These are phyloP conservation scores for Hyposmocoma kahamanoa DNA, from an alignment of 1,140 invertebrate genomes.

Conservation along the genomic window DNA sequence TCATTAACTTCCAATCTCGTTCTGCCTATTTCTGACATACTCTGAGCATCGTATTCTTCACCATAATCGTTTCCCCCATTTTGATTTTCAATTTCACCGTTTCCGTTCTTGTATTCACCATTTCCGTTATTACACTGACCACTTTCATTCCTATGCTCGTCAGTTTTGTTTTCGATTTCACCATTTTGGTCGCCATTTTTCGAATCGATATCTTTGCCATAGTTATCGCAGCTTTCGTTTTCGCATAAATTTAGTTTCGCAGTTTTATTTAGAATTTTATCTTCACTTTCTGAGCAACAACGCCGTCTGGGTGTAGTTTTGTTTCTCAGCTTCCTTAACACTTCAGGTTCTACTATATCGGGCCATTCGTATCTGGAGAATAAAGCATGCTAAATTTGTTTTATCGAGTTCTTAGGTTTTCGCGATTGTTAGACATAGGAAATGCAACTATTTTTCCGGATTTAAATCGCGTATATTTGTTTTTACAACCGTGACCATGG, in stretches of 20 bases:
- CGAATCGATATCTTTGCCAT: conserved; percentile 6
- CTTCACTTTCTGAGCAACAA: conserved; percentile 30
- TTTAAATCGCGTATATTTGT: too few species aligned
- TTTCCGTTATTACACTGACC: conserved; percentile 16
- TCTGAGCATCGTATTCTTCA: conserved; percentile 36
- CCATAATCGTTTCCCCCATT: conserved; percentile 5
- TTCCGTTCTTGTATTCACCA: conserved; percentile 14
- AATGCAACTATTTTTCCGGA: too few species aligned
- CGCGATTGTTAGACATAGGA: too few species aligned
- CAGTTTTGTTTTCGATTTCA: neutral
- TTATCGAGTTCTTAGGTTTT: too few species aligned
- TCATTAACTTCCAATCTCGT: conserved; percentile 81
- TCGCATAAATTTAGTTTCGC: conserved; percentile 12
- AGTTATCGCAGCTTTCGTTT: conserved; percentile 9
- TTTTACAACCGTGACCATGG: too few species aligned
- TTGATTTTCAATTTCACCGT: conserved; percentile 21
- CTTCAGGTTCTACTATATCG: conserved; percentile 43
- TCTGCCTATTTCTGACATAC: conserved; percentile 78
- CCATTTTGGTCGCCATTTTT: conserved; percentile 22
- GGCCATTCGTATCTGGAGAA: conserved; percentile 59
- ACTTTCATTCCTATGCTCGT: conserved; percentile 14
- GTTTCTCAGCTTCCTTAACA: conserved; percentile 39
- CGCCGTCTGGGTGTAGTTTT: conserved; percentile 16
- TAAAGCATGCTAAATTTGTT: too few species aligned
- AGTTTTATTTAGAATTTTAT: conserved; percentile 17